Evolutionary conservation across 2,113 vertebrate species (phyloP).

Genomic region (Anhinga anhinga): DNA sequence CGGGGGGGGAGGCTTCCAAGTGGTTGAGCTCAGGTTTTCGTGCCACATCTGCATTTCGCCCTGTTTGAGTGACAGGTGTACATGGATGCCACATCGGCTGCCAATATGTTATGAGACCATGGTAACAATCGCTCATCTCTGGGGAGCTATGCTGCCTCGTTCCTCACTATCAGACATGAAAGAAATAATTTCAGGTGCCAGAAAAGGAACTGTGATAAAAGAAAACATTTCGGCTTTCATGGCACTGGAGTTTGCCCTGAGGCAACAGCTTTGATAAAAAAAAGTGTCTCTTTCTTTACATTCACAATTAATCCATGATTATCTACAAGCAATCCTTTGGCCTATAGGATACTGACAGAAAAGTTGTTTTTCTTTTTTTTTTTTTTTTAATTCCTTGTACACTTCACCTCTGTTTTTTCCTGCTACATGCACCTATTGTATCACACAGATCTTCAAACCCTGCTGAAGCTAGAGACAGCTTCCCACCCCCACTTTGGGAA

Average conservation of each 20-base stretch:
- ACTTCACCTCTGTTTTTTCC: constrained; percentile 17
- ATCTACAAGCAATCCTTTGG: constrained; percentile 65
- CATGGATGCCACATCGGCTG: constrained; percentile 76
- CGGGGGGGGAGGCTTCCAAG: background rate
- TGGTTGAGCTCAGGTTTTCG: background rate
- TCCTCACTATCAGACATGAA: constrained; percentile 82
- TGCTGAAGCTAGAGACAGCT: constrained; percentile 24
- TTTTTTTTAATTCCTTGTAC: constrained; percentile 5
- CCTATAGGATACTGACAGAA: constrained; percentile 42
- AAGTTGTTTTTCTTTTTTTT: constrained; percentile 5
- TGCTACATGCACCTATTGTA: constrained; percentile 29
- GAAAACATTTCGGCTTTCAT: constrained; percentile 77
- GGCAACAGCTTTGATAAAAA: constrained; percentile 85
- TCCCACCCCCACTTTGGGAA: background rate
- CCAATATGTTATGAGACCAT: constrained; percentile 82
- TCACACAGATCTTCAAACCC: constrained; percentile 25
- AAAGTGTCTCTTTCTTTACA: constrained; percentile 76
- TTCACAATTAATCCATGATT: constrained; percentile 79
- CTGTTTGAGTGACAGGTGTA: constrained; percentile 85
- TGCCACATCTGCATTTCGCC: constrained; percentile 60
- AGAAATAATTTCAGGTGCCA: constrained; percentile 87
- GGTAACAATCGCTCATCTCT: constrained; percentile 83
- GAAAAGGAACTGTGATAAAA: constrained; percentile 74
- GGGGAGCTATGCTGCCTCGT: constrained; percentile 74
- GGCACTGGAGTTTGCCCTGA: constrained; percentile 76